Percentiles rank a stretch among this genome's conserved stretches.
These are phyloP conservation scores for Spinus olivaceus DNA, from an alignment of 2,797 vertebrate genomes.

Conservation along the genomic window DNA sequence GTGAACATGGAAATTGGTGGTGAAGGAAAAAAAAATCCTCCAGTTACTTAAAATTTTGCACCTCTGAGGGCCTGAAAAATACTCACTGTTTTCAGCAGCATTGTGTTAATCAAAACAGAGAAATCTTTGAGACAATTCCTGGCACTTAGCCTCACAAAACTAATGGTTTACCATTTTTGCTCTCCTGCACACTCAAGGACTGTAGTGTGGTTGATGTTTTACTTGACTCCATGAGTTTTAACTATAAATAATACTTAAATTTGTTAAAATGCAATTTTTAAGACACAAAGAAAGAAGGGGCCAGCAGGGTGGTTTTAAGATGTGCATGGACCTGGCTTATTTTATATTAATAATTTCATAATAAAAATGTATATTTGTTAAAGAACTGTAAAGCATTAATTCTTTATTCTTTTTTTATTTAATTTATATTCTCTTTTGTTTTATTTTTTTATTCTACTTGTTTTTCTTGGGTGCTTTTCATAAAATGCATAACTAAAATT, in stretches of 20 bases:
- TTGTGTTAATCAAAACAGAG: background rate
- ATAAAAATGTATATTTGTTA: conserved; percentile 62
- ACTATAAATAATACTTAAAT: background rate
- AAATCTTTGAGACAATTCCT: background rate
- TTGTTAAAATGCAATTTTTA: background rate
- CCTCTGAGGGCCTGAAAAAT: background rate
- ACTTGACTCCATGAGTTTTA: conserved; percentile 2
- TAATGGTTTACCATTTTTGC: background rate
- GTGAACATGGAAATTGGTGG: background rate
- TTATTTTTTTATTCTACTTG: background rate
- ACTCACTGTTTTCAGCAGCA: background rate
- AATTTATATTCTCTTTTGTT: background rate
- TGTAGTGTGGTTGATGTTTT: background rate
- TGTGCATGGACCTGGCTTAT: conserved; percentile 9
- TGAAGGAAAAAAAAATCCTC: background rate
- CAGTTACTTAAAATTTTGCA: background rate
- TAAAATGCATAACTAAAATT: background rate
- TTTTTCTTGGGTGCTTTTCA: background rate
- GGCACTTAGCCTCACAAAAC: background rate
- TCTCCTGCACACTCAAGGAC: background rate
- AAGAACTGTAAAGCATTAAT: background rate
- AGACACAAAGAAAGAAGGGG: background rate
- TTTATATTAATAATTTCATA: conserved; percentile 62
- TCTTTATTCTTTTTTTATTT: background rate
- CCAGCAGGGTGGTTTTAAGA: background rate